phyloP scores from a whole-genome alignment of 2,797 vertebrate species.

The Hirundo rustica region DNA sequence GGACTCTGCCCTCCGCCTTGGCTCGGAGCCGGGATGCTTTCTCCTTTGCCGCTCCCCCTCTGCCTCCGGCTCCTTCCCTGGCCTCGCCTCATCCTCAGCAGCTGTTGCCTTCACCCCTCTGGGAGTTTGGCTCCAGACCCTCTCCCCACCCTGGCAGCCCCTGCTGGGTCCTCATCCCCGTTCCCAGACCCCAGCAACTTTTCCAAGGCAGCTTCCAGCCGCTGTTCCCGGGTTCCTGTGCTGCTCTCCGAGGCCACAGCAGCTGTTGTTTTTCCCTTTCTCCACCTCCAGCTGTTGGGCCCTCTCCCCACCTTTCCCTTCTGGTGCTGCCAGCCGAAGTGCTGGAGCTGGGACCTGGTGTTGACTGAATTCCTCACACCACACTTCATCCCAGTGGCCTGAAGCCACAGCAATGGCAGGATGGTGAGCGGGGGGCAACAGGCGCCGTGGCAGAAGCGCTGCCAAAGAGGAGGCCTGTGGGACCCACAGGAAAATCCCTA shows the following conservation, averaged over 20 bases:
- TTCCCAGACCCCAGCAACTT: not conserved
- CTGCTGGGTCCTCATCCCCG: not conserved
- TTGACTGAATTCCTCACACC: not conserved
- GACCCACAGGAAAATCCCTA: not conserved
- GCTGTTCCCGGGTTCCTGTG: not conserved
- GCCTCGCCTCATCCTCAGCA: not conserved
- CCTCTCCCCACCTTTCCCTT: not conserved
- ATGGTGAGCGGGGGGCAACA: accelerated
- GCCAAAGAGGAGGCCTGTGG: not conserved
- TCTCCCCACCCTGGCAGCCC: not conserved
- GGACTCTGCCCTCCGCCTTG: not conserved
- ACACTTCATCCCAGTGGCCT: not conserved
- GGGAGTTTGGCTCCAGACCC: accelerated
- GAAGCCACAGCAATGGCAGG: not conserved
- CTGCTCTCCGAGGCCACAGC: accelerated
- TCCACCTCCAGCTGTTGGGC: not conserved
- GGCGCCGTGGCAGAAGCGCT: not conserved
- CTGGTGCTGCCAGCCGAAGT: accelerated
- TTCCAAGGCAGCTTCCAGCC: not conserved
- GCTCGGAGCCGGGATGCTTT: not conserved
- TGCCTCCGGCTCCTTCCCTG: not conserved
- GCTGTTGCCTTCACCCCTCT: not conserved
- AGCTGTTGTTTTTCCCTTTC: not conserved
- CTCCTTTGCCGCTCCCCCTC: not conserved
- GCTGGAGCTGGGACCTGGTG: accelerated